phyloP scores from a whole-genome alignment of 2,888 invertebrate genomes.

The Coelopa pilipes region DNA sequence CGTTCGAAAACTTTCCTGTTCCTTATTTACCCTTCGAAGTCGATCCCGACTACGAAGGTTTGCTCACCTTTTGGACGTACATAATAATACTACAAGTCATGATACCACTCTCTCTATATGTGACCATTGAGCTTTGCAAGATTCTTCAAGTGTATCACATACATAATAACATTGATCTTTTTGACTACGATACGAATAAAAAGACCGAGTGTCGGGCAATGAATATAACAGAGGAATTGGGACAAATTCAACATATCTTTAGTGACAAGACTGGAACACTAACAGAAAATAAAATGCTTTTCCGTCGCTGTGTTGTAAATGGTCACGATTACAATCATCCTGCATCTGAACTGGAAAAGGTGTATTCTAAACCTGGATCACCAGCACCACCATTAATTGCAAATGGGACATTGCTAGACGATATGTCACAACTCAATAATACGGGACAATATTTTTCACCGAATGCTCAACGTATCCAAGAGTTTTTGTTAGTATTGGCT shows the following conservation, averaged over 20 bases:
- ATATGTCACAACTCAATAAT: slow-evolving; percentile 66
- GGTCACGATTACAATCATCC: slow-evolving; percentile 91
- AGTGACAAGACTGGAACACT: slow-evolving; percentile 98
- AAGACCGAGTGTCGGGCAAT: slow-evolving; percentile 90
- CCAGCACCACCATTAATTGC: slow-evolving; percentile 68
- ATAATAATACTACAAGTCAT: slow-evolving; percentile 96
- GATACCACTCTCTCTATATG: slow-evolving; percentile 96
- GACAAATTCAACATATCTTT: slow-evolving; percentile 94
- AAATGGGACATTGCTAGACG: slow-evolving; percentile 69
- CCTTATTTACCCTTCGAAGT: slow-evolving; percentile 76
- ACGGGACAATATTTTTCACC: slow-evolving; percentile 64
- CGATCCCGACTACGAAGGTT: slow-evolving; percentile 78
- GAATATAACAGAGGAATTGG: slow-evolving; percentile 97
- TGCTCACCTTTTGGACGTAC: slow-evolving; percentile 94
- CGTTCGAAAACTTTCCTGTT: slow-evolving; percentile 68
- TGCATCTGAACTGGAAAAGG: slow-evolving; percentile 74
- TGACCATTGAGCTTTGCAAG: slow-evolving; percentile 96
- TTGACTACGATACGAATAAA: slow-evolving; percentile 84
- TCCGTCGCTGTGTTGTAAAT: slow-evolving; percentile 87
- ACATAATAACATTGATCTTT: slow-evolving; percentile 87
- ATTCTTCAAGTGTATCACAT: slow-evolving; percentile 96
- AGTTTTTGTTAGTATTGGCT: slow-evolving; percentile 90
- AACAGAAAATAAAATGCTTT: slow-evolving; percentile 98
- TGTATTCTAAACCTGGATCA: slow-evolving; percentile 68
- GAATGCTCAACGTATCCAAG: slow-evolving; percentile 82